Evolutionary conservation across 2,888 invertebrate species (phyloP).

Genomic region (Machimus atricapillus): DNA sequence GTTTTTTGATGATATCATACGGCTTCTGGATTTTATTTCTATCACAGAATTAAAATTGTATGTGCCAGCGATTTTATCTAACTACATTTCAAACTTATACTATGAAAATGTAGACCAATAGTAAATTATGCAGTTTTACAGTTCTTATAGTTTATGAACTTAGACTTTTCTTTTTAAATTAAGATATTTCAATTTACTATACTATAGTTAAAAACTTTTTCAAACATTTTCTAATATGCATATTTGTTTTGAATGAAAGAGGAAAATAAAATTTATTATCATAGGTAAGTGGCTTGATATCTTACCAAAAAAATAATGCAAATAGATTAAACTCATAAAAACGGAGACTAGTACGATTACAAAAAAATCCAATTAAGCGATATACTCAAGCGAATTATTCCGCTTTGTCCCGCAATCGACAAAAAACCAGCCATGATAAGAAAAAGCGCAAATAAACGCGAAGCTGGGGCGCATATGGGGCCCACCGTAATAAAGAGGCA

Average conservation of each 20-base stretch:
- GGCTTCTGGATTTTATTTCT: background rate
- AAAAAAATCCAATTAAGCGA: background rate
- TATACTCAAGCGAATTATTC: background rate
- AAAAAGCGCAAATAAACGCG: background rate
- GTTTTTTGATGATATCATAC: background rate
- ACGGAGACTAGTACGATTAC: background rate
- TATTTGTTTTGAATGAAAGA: background rate
- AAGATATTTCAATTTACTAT: too few relatives aligned
- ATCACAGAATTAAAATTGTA: background rate
- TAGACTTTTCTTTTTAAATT: too few relatives aligned
- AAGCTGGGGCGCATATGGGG: background rate
- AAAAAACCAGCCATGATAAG: background rate
- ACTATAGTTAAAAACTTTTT: too few relatives aligned
- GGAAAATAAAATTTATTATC: background rate
- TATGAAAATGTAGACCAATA: too few relatives aligned
- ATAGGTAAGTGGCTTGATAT: background rate
- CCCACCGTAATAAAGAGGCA: background rate
- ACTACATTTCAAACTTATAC: background rate
- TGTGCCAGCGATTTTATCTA: background rate
- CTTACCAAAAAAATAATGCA: background rate
- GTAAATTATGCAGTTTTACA: too few relatives aligned
- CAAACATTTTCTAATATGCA: background rate
- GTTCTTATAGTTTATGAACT: too few relatives aligned
- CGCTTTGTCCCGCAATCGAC: background rate
- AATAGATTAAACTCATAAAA: background rate